A percentile compares a stretch with the other conserved stretches of the same genome.
Conservation (phyloP, 2,888 invertebrate species). For the Dione juno region DNA sequence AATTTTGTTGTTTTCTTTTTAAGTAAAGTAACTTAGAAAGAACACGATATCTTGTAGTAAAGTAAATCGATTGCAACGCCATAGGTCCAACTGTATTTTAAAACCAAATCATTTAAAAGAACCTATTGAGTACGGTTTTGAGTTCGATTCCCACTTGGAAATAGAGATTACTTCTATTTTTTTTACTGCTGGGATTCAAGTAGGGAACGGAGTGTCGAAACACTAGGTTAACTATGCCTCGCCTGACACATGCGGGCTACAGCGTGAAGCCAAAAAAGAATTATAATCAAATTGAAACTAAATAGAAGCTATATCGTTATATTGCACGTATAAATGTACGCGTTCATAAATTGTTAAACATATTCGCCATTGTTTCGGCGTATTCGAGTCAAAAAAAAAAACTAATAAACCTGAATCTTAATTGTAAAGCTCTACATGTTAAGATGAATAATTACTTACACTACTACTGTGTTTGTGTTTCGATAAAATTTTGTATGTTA, state of each 20-base stretch:
- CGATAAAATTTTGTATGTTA: not conserved
- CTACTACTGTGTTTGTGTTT: not conserved
- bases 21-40: too few relatives aligned
- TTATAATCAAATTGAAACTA: not conserved
- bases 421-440: constrained; percentile 3
- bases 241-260: not conserved
- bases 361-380: constrained; percentile 14
- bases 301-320: not conserved
- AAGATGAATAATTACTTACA: not conserved
- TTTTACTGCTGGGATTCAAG: too few relatives aligned
- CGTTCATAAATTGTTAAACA: constrained; percentile 8
- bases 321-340: constrained; percentile 12
- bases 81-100: too few relatives aligned
- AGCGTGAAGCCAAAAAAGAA: not conserved
- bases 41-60: too few relatives aligned
- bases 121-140: too few relatives aligned
- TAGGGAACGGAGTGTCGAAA: not conserved
- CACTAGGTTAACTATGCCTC: not conserved
- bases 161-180: too few relatives aligned
- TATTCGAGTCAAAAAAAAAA: constrained; percentile 6
- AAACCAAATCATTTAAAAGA: too few relatives aligned
- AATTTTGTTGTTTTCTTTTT: too few relatives aligned
- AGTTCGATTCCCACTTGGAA: too few relatives aligned
- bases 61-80: too few relatives aligned
- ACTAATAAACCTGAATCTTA: not conserved